These are phyloP conservation scores for Vanacampus margaritifer DNA, from an alignment of 2,113 vertebrate species.

Conservation along the genomic window DNA sequence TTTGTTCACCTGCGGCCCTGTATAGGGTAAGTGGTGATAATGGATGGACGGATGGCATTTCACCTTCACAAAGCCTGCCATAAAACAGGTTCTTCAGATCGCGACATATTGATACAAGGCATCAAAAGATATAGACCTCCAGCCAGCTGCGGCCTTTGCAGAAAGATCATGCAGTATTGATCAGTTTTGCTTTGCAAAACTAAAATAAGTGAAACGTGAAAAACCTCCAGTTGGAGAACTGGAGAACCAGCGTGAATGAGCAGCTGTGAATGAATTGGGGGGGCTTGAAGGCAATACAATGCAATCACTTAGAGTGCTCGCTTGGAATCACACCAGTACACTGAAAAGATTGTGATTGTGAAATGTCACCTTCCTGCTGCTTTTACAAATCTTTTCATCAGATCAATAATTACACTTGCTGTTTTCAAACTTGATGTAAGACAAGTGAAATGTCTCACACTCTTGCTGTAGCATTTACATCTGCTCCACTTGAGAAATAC, in stretches of 20 bases:
- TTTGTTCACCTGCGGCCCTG: too few relatives aligned
- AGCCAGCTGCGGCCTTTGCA: conserved; percentile 30
- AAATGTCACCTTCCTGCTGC: conserved; percentile 46
- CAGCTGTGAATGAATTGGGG: conserved; percentile 14
- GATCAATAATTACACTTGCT: conserved; percentile 27
- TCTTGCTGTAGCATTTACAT: neutral
- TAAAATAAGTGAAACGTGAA: conserved; percentile 29
- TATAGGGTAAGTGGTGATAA: too few relatives aligned
- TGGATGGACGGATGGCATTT: neutral
- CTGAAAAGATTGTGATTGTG: conserved; percentile 13
- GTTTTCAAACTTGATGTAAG: conserved; percentile 5
- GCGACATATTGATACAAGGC: neutral
- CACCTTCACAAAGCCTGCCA: neutral
- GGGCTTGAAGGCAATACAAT: conserved; percentile 27
- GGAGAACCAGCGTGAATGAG: conserved; percentile 33
- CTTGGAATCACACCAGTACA: conserved; percentile 1
- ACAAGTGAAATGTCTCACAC: neutral
- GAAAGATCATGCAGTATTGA: conserved; percentile 51
- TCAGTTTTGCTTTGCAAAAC: conserved; percentile 28
- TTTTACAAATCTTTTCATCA: conserved; percentile 30
- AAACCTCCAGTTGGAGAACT: conserved; percentile 22
- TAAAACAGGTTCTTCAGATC: neutral
- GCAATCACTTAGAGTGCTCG: conserved; percentile 44
- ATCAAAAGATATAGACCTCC: conserved; percentile 6
- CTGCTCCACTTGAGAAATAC: neutral